phyloP scores from a whole-genome alignment of 2,797 vertebrate species.

The Poecilia picta region DNA sequence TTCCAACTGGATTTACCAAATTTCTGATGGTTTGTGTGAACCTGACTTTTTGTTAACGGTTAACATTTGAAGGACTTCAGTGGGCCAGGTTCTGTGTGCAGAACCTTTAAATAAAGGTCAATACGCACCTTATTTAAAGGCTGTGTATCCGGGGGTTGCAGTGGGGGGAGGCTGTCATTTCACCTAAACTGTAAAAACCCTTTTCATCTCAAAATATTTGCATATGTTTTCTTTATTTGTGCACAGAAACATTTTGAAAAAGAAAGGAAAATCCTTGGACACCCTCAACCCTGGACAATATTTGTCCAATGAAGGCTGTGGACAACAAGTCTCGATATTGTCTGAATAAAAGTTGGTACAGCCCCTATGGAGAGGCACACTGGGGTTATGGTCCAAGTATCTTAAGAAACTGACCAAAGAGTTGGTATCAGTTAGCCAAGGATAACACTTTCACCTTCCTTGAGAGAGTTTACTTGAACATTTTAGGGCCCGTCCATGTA shows the following conservation, averaged over 20 bases:
- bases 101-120: not conserved
- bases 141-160: too few species aligned
- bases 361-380: not conserved
- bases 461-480: not conserved
- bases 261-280: not conserved
- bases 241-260: not conserved
- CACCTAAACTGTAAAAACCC: not conserved
- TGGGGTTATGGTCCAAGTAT: not conserved
- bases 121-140: too few species aligned
- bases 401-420: not conserved
- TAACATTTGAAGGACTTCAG: not conserved
- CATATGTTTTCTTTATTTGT: not conserved
- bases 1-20: conserved; percentile 6
- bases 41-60: not conserved
- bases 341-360: not conserved
- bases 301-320: not conserved
- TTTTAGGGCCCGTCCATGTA: not conserved
- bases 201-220: not conserved
- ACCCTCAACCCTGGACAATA: too few species aligned
- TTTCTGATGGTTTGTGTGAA: not conserved
- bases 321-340: not conserved
- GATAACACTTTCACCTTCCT: not conserved
- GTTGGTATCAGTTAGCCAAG: not conserved
- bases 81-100: not conserved
- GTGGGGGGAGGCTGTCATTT: not conserved